phyloP scores from a whole-genome alignment of 2,113 vertebrate genomes.

The Okapia johnstoni region DNA sequence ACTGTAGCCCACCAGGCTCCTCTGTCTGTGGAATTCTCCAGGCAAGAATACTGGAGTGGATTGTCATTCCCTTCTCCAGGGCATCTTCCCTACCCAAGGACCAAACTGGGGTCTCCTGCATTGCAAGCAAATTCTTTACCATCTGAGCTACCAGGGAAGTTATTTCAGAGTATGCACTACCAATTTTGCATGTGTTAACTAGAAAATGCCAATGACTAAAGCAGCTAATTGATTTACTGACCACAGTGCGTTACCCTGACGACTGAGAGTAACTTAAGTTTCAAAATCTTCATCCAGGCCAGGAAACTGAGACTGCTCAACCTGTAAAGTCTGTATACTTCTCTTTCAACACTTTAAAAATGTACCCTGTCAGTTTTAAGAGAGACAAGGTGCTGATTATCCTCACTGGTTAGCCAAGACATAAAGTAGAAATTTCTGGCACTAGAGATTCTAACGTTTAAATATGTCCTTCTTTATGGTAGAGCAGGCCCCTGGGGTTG shows the following conservation, averaged over 20 bases:
- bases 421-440: constrained; percentile 58
- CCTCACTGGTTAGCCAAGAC: constrained; percentile 43
- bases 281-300: not conserved
- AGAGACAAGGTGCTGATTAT: constrained; percentile 66
- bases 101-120: not conserved
- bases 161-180: not conserved
- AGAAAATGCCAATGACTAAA: constrained; percentile 12
- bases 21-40: not conserved
- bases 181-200: not conserved
- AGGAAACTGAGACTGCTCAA: constrained; percentile 36
- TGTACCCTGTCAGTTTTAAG: constrained; percentile 37
- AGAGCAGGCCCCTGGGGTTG: not conserved
- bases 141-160: not conserved
- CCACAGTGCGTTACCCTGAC: not conserved
- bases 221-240: constrained; percentile 19
- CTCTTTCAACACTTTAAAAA: constrained; percentile 64
- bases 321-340: not conserved
- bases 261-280: constrained; percentile 49
- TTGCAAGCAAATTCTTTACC: not conserved
- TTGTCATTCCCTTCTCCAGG: not conserved
- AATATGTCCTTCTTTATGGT: constrained; percentile 16
- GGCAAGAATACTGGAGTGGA: not conserved
- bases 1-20: not conserved
- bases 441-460: constrained; percentile 30
- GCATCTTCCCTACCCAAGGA: not conserved